Evolutionary conservation across 2,888 invertebrate genomes (phyloP), one percentile per base, ranked within the genome.

Genomic region (Pyrochroa serraticornis): DNA sequence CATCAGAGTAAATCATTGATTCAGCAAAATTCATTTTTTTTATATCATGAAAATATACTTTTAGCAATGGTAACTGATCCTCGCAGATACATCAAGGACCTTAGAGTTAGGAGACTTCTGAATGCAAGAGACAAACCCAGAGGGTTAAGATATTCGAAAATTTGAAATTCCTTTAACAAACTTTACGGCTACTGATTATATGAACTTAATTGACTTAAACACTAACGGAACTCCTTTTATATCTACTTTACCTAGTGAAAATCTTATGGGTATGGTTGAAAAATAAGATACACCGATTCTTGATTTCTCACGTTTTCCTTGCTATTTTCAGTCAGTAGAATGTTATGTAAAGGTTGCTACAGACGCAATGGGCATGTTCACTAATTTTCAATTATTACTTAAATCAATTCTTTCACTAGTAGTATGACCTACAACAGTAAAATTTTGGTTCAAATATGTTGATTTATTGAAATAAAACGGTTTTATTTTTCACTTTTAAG

Each of bases 11-110:
- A 6, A 42, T 42, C 10, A 13, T 42, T 6, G 43, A 42, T 31
- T 14, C 43, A 42, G 43, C 13, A 14, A 9, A 42, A 42, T 42
- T 7, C n/a, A 7, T 42, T 42, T 42, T 42, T 42, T 13, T 8
- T 6, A 6, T 8, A 42, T 13, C 43, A 7, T 13, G 43, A 42
- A 42, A 42, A 42, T 42, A 7, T 42, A 7, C 43, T 42, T 7
- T 14, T 42, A 9, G 43, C 43, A 42, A 42, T 42, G 43, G 9
- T 42, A 13, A 13, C n/a, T 6, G 43, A 42, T 10, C 6, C 10
- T 31, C 43, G 31, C 6, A 8, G 22, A 13, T 14, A 42, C 31
- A 42, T 31, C 31, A 42, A 14, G 13, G 43, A 42, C 6, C 43
- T 42, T 42, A 14, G 31, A 7, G 6, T 42, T 13, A 7, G 43